Evolutionary conservation across 2,797 vertebrate species (phyloP), one percentile per base, ranked within the genome.

Genomic region (Notoglanidium macrostoma): DNA sequence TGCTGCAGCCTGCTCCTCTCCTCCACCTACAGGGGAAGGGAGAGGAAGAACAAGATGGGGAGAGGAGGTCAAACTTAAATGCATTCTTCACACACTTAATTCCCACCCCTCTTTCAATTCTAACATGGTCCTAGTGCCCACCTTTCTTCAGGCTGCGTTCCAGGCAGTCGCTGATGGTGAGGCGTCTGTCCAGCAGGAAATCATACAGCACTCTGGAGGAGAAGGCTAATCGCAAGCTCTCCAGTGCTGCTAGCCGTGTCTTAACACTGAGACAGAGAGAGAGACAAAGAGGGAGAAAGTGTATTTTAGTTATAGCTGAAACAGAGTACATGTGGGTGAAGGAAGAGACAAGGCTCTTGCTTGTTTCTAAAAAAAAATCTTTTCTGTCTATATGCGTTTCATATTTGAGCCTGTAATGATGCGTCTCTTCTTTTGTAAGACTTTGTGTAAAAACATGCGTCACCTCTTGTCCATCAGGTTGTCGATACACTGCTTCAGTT

Each of bases 401-500:
- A 55, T 15, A 5, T 8, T 61, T 61, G 10, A 59, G 32, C 9
- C 4, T 23, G 17, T 79, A 23, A 21, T 59, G 23, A 12, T 21
- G 23, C 5, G 6, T n/a, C 23, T 29, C 46, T 49, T 26, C 23
- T 6, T n/a, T 77, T 54, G 44, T 29, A 54, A 29, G 15, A 55
- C 70, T 26, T 46, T 46, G 40, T 63, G 14, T 29, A 46, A 21
- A 83, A 29, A 65, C 21, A 0, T 0, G 8, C 11, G 40, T 89
- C 92, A 97, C 97, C 98, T 98, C 93, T 97, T 99, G 80, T 98
- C 97, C 92, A 95, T 97, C 79, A 99, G 94, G 90, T 93, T 96
- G 92, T 98, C 98, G 81, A 99, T 97, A 89, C 95, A 96, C 83
- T 97, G 97, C 90, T 96, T 99, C 88, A 99, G 94, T 91, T 98